Base-by-base conservation (phyloP, 2,888 invertebrate species). In the Bellardia bayeri region DNA sequence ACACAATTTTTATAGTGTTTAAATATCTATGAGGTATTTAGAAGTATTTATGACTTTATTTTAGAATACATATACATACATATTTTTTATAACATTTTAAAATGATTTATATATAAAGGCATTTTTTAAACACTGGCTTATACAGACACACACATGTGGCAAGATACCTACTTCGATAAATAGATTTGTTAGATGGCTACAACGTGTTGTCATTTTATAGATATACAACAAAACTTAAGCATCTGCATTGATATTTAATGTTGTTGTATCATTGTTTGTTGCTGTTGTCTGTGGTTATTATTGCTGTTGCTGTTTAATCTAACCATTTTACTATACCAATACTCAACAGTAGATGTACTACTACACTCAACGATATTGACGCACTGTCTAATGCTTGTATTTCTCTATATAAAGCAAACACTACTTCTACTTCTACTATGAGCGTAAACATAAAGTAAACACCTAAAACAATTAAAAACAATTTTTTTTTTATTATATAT, bases 191-290 rank as follows among this genome's bases (percentile, higher is more conserved):
- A 42, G 63, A 81, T 42, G 37, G n/a, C n/a, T 76, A 83, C 54
- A 83, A 83, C 54, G 71, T 83, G 64, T 78, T 71, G 78, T 83
- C 49, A 83, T 78, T 78, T 71, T 64, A 64, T 71, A 78, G 56
- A 78, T 78, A 63, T n/a, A 68, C 37, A 37, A 37, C 5, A 37
- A 64, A 64, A 63, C 45, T 63, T 61, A 56, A 78, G 49, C 37
- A 78, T 71, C 78, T 78, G 83, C 71, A 83, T 78, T 78, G 71
- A 64, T 71, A 71, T 71, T 63, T 42, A 42, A 11, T 69, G 51
- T 69, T 71, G 49, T 58, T 68, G 68, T 76, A 14, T 66, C 51
- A 54, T 37, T 51, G 42, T 45, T 74, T 42, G 61, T 42, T 30
- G 68, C 78, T 79, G 30, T 68, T 79, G 63, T 23, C 23, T 23